Evolutionary conservation across 2,797 vertebrate genomes (phyloP).

Genomic region (Vultur gryphus): DNA sequence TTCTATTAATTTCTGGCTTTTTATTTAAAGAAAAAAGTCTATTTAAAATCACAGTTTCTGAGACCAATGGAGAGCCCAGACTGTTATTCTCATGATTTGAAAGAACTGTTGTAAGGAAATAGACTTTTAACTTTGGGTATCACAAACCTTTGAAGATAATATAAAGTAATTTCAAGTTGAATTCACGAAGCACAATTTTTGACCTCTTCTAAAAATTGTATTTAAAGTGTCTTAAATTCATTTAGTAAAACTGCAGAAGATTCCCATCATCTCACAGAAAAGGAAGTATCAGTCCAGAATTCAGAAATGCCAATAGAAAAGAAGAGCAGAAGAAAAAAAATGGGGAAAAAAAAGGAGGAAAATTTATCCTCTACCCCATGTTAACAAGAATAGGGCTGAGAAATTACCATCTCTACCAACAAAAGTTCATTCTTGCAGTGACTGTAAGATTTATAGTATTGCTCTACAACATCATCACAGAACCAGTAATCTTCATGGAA

Average conservation of each 20-base stretch:
- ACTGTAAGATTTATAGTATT: not conserved
- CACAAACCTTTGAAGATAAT: not conserved
- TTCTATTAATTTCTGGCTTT: not conserved
- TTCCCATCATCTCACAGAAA: not conserved
- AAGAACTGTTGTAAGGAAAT: not conserved
- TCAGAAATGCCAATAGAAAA: not conserved
- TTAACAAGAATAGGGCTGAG: conserved; percentile 1
- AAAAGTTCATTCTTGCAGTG: conserved; percentile 17
- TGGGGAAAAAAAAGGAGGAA: accelerated
- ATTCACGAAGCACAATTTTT: conserved; percentile 7
- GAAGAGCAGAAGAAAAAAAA: not conserved
- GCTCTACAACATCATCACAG: conserved; percentile 1
- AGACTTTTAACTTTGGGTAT: not conserved
- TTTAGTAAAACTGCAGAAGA: not conserved
- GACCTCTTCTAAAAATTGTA: not conserved
- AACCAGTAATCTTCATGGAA: conserved; percentile 10
- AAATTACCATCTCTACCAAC: not conserved
- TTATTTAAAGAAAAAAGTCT: not conserved
- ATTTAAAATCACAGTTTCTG: not conserved
- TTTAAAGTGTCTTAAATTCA: not conserved
- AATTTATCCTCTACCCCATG: not conserved
- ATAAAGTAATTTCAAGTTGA: not conserved
- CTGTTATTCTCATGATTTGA: not conserved
- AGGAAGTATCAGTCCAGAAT: not conserved
- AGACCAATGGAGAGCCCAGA: not conserved